Conservation (phyloP, 2,797 vertebrate genomes). For the Carduelis carduelis region DNA sequence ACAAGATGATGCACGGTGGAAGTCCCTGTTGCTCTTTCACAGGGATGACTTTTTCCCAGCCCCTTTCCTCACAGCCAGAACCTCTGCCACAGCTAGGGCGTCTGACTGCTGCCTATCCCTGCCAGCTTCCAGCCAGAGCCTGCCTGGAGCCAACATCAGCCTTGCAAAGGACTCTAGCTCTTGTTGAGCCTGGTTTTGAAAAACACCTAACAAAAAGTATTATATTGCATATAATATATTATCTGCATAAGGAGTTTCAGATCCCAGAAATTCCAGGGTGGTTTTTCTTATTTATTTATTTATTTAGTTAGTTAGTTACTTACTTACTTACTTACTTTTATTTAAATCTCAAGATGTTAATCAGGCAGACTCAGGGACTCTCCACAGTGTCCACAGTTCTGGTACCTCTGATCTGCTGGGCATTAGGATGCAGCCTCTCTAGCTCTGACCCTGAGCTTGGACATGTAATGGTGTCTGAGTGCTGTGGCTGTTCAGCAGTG, state of each 20-base stretch:
- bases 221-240: not conserved
- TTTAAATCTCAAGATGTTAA: not conserved
- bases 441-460: not conserved
- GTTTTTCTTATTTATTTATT: not conserved
- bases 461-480: accelerated
- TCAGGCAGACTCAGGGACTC: not conserved
- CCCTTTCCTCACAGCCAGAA: not conserved
- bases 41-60: not conserved
- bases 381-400: not conserved
- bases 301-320: not conserved
- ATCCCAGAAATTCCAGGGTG: not conserved
- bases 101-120: not conserved
- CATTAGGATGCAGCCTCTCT: not conserved
- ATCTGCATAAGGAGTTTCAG: not conserved
- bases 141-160: not conserved
- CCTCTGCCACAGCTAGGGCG: not conserved
- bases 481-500: not conserved
- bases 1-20: accelerated
- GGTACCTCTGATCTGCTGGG: not conserved
- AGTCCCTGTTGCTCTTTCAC: not conserved
- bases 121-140: not conserved
- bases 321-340: not conserved
- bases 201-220: not conserved
- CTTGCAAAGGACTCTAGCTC: not conserved
- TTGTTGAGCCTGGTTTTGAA: not conserved